phyloP scores from a whole-genome alignment of 1,140 invertebrate species.

The Lepidotrigona ventralis region DNA sequence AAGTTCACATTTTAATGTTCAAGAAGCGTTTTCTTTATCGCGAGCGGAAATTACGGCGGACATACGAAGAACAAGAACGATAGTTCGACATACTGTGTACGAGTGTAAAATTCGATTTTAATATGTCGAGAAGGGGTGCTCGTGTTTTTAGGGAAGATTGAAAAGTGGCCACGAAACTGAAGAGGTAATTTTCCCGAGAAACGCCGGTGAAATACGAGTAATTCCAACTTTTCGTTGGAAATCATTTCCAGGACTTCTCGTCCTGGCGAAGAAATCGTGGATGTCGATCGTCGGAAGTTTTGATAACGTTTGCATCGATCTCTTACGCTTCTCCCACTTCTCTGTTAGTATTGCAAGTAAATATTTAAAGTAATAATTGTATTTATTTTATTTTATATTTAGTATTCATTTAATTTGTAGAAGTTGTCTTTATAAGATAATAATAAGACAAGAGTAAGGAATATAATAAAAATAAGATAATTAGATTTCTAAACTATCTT shows the following conservation, averaged over 20 bases:
- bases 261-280: not conserved
- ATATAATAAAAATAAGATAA: too few relatives aligned
- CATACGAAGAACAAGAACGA: not conserved
- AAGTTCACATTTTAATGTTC: conserved; percentile 7
- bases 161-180: not conserved
- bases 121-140: conserved; percentile 7
- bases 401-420: too few relatives aligned
- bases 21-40: not conserved
- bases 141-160: conserved; percentile 26
- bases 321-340: not conserved
- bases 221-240: conserved; percentile 5
- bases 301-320: not conserved
- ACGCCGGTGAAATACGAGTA: not conserved
- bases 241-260: not conserved
- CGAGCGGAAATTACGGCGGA: not conserved
- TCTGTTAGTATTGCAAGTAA: not conserved
- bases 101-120: conserved; percentile 33
- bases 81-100: not conserved
- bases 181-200: not conserved
- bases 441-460: too few relatives aligned
- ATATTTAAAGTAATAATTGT: not conserved
- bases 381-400: too few relatives aligned
- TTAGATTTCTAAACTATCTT: not conserved
- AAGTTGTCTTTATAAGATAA: too few relatives aligned
- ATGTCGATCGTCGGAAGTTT: not conserved